Conservation (phyloP, 2,797 vertebrate species). For the Sebastes taczanowskii region DNA sequence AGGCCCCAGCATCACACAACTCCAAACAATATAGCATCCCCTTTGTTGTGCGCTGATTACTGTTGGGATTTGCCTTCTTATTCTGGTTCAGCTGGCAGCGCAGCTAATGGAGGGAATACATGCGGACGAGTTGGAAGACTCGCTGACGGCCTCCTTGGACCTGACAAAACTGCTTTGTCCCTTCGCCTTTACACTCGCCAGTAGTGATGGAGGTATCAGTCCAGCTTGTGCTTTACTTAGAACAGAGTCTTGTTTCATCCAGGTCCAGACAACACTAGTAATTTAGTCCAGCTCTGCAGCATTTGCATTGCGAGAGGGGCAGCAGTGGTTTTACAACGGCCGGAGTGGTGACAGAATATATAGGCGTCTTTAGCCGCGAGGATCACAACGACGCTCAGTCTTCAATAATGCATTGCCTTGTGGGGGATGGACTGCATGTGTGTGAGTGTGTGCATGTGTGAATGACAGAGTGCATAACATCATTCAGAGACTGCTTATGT, state of each 20-base stretch:
- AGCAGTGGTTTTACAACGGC: conserved; percentile 32
- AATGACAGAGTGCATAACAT: conserved; percentile 52
- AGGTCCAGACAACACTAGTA: conserved; percentile 25
- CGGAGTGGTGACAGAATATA: conserved; percentile 27
- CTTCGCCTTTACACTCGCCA: conserved; percentile 17
- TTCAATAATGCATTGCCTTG: conserved; percentile 68
- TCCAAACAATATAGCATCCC: conserved; percentile 49
- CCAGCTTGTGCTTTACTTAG: conserved; percentile 25
- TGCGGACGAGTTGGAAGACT: conserved; percentile 37
- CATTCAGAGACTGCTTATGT: conserved; percentile 66
- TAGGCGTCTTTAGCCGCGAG: conserved; percentile 24
- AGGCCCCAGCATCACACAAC: conserved; percentile 39
- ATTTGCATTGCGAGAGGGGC: conserved; percentile 23
- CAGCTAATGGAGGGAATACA: conserved; percentile 53
- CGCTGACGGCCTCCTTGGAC: conserved; percentile 41
- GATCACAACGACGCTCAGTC: conserved; percentile 24
- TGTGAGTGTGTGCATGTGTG: conserved; percentile 31
- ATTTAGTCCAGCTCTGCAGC: conserved; percentile 21
- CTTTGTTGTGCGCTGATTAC: conserved; percentile 62
- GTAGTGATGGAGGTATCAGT: conserved; percentile 33
- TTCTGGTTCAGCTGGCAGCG: conserved; percentile 60
- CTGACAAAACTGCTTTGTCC: conserved; percentile 41
- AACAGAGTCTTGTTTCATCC: conserved; percentile 32
- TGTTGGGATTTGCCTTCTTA: conserved; percentile 59
- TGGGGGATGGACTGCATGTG: conserved; percentile 13